Conservation (phyloP, 1,140 invertebrate genomes). For the Drosophila ananassae region DNA sequence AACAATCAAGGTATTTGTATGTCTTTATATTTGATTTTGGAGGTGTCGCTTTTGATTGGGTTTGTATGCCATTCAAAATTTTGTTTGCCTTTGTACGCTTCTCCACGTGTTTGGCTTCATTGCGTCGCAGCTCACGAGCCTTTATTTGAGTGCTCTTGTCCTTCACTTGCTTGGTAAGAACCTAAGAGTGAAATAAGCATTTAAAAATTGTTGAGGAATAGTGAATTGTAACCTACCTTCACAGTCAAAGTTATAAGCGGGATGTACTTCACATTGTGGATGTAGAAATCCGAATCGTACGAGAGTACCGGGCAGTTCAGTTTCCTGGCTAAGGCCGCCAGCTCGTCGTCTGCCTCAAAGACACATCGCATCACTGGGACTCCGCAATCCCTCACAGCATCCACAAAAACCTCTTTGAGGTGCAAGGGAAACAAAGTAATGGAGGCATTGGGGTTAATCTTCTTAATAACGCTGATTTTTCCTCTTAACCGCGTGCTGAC, state of each 20-base stretch:
- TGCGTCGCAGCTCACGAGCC: constrained; percentile 37
- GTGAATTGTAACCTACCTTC: constrained; percentile 23
- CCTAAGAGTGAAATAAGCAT: constrained; percentile 2
- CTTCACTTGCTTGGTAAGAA: constrained; percentile 66
- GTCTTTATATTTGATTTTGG: constrained; percentile 21
- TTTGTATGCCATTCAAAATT: constrained; percentile 52
- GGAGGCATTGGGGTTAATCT: constrained; percentile 84
- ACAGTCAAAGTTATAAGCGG: constrained; percentile 89
- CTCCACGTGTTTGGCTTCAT: constrained; percentile 72
- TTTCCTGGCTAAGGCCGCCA: constrained; percentile 90
- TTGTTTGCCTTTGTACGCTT: constrained; percentile 72
- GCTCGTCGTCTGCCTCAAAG: constrained; percentile 94
- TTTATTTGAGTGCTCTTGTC: constrained; percentile 7
- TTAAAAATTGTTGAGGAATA: not conserved
- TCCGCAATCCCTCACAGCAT: constrained; percentile 87
- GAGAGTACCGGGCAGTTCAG: constrained; percentile 93
- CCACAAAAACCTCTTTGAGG: constrained; percentile 89
- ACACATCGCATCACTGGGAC: constrained; percentile 89
- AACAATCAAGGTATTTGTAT: constrained; percentile 86
- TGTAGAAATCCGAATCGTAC: constrained; percentile 96
- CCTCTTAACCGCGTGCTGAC: constrained; percentile 87
- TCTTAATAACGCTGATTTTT: constrained; percentile 86
- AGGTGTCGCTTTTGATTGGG: not conserved
- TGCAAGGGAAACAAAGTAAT: constrained; percentile 89
- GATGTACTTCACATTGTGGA: constrained; percentile 93